Evolutionary conservation across 1,140 invertebrate species (phyloP).

Genomic region (Penaeus chinensis): DNA sequence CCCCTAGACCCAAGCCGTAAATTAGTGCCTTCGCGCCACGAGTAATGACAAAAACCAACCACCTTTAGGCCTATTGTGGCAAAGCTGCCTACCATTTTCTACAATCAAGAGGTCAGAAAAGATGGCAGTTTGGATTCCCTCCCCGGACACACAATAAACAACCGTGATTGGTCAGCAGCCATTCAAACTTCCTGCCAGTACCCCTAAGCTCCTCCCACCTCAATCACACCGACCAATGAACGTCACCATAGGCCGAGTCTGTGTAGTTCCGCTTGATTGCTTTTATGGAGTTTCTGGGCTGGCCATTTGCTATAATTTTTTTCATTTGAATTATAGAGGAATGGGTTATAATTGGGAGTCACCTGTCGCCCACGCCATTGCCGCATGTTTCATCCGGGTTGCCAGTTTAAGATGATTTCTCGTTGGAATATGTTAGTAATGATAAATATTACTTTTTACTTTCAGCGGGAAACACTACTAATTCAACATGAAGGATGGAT

Average conservation of each 20-base stretch:
- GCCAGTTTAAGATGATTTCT: too few relatives aligned
- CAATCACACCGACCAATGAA: constrained; percentile 53
- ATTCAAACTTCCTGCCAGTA: constrained; percentile 47
- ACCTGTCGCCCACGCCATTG: too few relatives aligned
- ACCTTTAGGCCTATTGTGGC: constrained; percentile 41
- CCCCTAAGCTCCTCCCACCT: constrained; percentile 48
- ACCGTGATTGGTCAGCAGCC: constrained; percentile 56
- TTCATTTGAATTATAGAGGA: constrained; percentile 18
- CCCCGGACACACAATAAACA: constrained; percentile 46
- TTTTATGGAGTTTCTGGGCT: constrained; percentile 42
- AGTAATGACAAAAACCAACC: not conserved
- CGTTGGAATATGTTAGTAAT: too few relatives aligned
- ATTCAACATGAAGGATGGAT: too few relatives aligned
- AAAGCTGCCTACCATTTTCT: constrained; percentile 51
- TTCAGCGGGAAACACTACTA: too few relatives aligned
- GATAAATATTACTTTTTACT: too few relatives aligned
- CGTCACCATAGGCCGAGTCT: constrained; percentile 49
- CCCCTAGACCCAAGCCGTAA: not conserved
- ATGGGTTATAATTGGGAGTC: too few relatives aligned
- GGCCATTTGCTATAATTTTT: constrained; percentile 10
- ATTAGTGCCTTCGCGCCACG: not conserved
- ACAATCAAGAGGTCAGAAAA: constrained; percentile 57
- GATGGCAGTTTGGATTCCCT: constrained; percentile 57
- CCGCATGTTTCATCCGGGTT: too few relatives aligned
- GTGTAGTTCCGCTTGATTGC: constrained; percentile 36